Conservation (phyloP, 2,797 vertebrate species). For the Macropodus opercularis region DNA sequence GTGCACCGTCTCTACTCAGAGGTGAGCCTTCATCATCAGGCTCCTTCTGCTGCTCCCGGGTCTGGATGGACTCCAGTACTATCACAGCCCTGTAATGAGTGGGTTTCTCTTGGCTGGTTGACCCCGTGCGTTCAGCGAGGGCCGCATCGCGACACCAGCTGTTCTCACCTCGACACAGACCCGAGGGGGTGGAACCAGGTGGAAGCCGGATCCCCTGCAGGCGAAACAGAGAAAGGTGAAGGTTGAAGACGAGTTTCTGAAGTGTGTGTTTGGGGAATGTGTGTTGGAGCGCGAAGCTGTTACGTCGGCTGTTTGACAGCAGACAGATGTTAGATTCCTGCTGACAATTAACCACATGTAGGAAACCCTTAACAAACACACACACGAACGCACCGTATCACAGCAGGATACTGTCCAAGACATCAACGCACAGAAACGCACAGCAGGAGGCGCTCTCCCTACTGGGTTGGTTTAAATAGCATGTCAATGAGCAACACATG, state of each 20-base stretch:
- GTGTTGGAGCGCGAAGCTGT: conserved; percentile 3
- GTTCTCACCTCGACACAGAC: conserved; percentile 9
- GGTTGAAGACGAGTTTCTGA: conserved; percentile 1
- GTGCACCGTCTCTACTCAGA: too few relatives aligned
- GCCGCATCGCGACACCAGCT: conserved; percentile 16
- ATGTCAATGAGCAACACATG: conserved; percentile 30
- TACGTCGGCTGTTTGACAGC: conserved; percentile 58
- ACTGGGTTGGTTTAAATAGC: conserved; percentile 28
- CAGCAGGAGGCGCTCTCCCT: conserved; percentile 21
- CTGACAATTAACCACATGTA: conserved; percentile 61
- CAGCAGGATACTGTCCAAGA: conserved; percentile 13
- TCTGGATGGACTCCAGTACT: conserved; percentile 3
- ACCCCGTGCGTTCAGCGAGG: neutral
- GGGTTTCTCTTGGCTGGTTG: conserved; percentile 14
- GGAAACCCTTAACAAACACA: too few relatives aligned
- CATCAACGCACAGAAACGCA: conserved; percentile 13
- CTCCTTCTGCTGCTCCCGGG: neutral
- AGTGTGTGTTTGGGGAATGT: conserved; percentile 12
- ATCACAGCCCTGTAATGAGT: conserved; percentile 12
- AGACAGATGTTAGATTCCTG: conserved; percentile 54
- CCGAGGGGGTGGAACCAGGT: conserved; percentile 6
- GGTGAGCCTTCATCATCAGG: too few relatives aligned
- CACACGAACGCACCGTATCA: too few relatives aligned
- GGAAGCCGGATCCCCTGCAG: neutral
- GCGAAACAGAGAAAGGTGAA: conserved; percentile 11